These are phyloP conservation scores for Amphimallon solstitiale DNA, from an alignment of 2,888 invertebrate species.

Conservation along the genomic window DNA sequence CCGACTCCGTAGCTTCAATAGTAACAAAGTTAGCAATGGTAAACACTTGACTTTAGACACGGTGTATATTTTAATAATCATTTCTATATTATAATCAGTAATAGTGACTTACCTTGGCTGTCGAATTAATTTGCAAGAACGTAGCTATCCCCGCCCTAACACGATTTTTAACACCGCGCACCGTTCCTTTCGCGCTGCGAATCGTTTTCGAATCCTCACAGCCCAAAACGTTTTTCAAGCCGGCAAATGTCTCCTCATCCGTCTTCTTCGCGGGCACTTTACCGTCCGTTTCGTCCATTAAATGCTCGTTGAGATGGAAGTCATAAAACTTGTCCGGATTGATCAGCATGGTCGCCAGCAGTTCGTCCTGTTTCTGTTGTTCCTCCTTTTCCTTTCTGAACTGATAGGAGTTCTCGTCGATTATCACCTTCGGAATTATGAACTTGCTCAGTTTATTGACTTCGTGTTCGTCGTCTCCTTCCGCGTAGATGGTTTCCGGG, in stretches of 20 bases:
- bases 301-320: conserved; percentile 83
- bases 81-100: background rate
- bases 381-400: conserved; percentile 69
- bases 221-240: conserved; percentile 77
- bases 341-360: conserved; percentile 62
- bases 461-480: conserved; percentile 33
- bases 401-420: conserved; percentile 76
- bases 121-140: conserved; percentile 85
- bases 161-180: conserved; percentile 93
- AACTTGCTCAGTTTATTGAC: conserved; percentile 10
- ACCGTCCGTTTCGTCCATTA: conserved; percentile 64
- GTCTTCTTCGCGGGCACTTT: conserved; percentile 57
- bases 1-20: no score
- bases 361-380: conserved; percentile 55
- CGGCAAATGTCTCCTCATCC: conserved; percentile 80
- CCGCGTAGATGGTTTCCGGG: conserved; percentile 37
- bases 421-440: conserved; percentile 19
- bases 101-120: conserved; percentile 76
- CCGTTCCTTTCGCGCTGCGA: conserved; percentile 90
- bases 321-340: conserved; percentile 84
- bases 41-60: no score
- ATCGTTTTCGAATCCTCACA: conserved; percentile 80
- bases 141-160: conserved; percentile 95
- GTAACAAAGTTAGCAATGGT: no score
- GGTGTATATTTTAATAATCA: no score